These are phyloP conservation scores for Pedetes capensis DNA, from an alignment of 2,113 vertebrate genomes.

Conservation along the genomic window DNA sequence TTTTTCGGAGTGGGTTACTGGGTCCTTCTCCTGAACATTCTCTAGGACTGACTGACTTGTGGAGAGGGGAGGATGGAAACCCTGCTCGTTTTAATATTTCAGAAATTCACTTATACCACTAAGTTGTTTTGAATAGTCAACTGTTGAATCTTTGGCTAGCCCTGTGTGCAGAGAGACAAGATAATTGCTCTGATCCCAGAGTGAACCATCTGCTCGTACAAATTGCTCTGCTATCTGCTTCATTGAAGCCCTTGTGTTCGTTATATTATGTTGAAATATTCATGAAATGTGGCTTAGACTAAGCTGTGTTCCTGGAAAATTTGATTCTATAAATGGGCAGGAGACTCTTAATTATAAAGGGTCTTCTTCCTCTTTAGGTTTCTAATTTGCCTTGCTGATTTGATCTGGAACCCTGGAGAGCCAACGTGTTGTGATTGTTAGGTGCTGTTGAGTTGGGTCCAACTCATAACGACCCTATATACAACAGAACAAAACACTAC, in stretches of 20 bases:
- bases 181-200: constrained; percentile 74
- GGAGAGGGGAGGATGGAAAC: background rate
- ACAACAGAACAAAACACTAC: too few relatives aligned
- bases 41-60: background rate
- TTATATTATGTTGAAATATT: constrained; percentile 68
- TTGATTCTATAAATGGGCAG: constrained; percentile 70
- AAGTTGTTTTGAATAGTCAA: constrained; percentile 57
- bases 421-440: background rate
- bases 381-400: constrained; percentile 49
- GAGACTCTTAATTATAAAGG: constrained; percentile 62
- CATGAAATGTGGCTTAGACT: constrained; percentile 60
- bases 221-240: constrained; percentile 73
- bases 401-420: constrained; percentile 10
- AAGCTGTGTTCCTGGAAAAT: constrained; percentile 68
- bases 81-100: background rate
- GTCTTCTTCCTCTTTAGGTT: constrained; percentile 44
- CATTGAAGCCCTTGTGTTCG: constrained; percentile 54
- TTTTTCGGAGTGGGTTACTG: too few relatives aligned
- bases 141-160: constrained; percentile 64
- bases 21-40: background rate
- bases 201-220: constrained; percentile 76
- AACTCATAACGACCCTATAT: too few relatives aligned
- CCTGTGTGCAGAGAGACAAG: constrained; percentile 42
- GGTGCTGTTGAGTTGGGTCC: too few relatives aligned
- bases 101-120: constrained; percentile 41